Evolutionary conservation across 2,797 vertebrate species (phyloP), one percentile per base, ranked within the genome.

Genomic region (Platalea minor): DNA sequence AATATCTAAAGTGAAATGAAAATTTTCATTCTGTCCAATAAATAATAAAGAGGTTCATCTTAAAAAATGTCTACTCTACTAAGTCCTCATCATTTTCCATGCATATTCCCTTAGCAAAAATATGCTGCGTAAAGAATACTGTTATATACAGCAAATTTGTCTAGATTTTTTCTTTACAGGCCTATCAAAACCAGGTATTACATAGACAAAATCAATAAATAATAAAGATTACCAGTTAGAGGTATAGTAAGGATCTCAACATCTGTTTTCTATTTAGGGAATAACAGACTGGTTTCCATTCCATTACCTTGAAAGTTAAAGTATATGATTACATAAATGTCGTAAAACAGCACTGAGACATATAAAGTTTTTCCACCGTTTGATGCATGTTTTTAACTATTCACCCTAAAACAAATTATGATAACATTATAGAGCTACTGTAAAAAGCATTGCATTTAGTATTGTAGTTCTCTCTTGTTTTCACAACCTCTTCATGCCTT

Each of bases 171-270:
- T 93, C 91, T 96, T 95, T 92, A 93, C 82, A 94, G 93, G 73
- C 65, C 86, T 96, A 95, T 92, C 87, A 91, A 93, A 97, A 88
- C 57, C 93, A 94, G 53, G 0, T 75, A 88, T 69, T 94, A 97
- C 93, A 93, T 19, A 91, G 89, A 96, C 88, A 93, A 96, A 96
- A 94, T 84, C 92, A 95, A 95, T 96, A 94, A 97, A 91, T 96
- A 94, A 89, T 90, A 80, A 94, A 93, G 63, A 83, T 83, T 78
- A 91, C 45, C 64, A 86, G 79, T 82, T 78, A 96, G 85, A 93
- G 74, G 78, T 94, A 84, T 85, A 89, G 57, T 54, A 95, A 94
- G 28, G 37, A 74, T 83, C 51, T 95, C 82, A 94, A 69, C 56
- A 69, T 89, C 76, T 89, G 37, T 57, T 95, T 96, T 95, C 79